Conservation (phyloP, 1,140 invertebrate genomes). For the Drosophila sp. region DNA sequence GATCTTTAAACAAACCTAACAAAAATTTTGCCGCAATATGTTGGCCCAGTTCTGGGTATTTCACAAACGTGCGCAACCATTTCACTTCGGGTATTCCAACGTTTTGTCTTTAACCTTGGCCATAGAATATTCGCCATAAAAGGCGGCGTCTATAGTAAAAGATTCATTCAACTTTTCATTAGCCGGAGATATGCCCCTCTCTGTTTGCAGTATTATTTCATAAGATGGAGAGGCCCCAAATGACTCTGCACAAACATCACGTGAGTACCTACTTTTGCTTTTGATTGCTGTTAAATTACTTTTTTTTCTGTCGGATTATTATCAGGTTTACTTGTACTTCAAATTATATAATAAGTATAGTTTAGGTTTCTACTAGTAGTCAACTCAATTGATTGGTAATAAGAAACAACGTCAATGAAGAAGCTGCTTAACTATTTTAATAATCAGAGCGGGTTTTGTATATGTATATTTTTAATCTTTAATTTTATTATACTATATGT, state of each 20-base stretch:
- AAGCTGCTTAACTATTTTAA: too few relatives aligned
- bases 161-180: neutral
- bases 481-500: too few relatives aligned
- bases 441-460: too few relatives aligned
- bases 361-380: too few relatives aligned
- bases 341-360: neutral
- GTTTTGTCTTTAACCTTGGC: conserved; percentile 16
- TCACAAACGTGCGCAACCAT: conserved; percentile 61
- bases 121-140: conserved; percentile 1
- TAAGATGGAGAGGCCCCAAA: neutral
- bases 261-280: conserved; percentile 1
- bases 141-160: neutral
- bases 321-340: neutral
- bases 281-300: neutral
- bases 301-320: neutral
- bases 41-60: conserved; percentile 49
- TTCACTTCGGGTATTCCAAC: neutral
- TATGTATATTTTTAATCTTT: too few relatives aligned
- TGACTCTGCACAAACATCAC: neutral
- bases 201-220: neutral
- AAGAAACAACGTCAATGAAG: too few relatives aligned
- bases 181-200: neutral
- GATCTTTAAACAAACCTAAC: conserved; percentile 48
- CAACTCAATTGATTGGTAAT: too few relatives aligned
- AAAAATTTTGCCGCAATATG: conserved; percentile 30